Evolutionary conservation across 1,140 invertebrate species (phyloP).

Genomic region (Zaprionus taronus): DNA sequence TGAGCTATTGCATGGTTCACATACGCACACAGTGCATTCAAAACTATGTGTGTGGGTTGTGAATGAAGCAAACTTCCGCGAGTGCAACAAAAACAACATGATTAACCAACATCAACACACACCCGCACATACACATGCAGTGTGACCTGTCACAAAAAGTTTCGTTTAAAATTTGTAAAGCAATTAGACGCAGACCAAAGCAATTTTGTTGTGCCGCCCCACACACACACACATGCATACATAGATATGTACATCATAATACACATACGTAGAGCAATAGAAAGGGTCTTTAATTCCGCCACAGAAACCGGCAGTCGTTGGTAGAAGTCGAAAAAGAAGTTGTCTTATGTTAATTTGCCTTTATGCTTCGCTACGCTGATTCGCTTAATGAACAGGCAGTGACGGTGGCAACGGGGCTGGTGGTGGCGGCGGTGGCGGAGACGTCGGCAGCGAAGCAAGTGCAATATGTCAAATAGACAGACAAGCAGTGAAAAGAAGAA

Average conservation of each 20-base stretch:
- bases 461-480: constrained; percentile 78
- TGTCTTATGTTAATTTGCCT: constrained; percentile 79
- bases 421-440: constrained; percentile 11
- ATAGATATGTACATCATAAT: not conserved
- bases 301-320: constrained; percentile 35
- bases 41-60: not conserved
- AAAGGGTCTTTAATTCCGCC: constrained; percentile 80
- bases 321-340: constrained; percentile 70
- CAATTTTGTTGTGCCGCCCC: constrained; percentile 63
- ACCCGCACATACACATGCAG: constrained; percentile 20
- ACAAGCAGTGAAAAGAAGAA: constrained; percentile 38
- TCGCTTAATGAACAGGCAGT: constrained; percentile 76
- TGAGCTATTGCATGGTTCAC: constrained; percentile 39
- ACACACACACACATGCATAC: constrained; percentile 12
- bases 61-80: constrained; percentile 18
- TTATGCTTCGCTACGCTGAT: constrained; percentile 80
- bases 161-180: constrained; percentile 72
- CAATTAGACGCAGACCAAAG: constrained; percentile 78
- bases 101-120: constrained; percentile 1
- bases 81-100: constrained; percentile 23
- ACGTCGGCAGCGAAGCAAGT: constrained; percentile 51
- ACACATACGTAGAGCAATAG: constrained; percentile 34
- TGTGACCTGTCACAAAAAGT: constrained; percentile 67
- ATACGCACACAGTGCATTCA: constrained; percentile 21
- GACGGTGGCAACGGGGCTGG: not conserved